Evolutionary conservation across 1,140 invertebrate genomes (phyloP), one percentile per base, ranked within the genome.

Genomic region (Microvelia longipes): DNA sequence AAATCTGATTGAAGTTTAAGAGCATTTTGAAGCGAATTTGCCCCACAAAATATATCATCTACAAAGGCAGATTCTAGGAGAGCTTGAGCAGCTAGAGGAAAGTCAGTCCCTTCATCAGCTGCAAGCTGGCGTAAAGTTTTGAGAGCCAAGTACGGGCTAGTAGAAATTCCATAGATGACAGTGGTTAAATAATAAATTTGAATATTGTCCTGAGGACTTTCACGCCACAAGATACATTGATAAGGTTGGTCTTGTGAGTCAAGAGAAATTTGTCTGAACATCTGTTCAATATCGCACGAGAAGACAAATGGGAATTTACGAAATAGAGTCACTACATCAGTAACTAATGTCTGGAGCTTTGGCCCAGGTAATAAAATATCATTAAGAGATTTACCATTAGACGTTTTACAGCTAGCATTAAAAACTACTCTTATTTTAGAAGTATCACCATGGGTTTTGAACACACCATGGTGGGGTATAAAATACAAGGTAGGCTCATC

Each of bases 11-110:
- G 70, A 15, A 74, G 24, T 63, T 71, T 19, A 14, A 69, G 25
- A 27, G 75, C 75, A 60, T 69, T 68, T 64, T 72, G 30, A 29
- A 72, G 67, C 27, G 24, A 28, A n/a, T 69, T 70, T 19, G 74
- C 73, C 26, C 80, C 79, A 28, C 76, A 75, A 1, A 82, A 68
- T 27, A 79, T 68, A 73, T 83, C 80, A 70, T 83, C 81, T 2
- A 82, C 76, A 72, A 81, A 83, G 69, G 80, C 80, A 71, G 79
- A 76, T 27, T 72, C 74, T 30, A 30, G 25, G 25, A 80, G 76
- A n/a, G 75, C 71, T 30, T 74, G 64, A 66, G 73, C 64, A 61
- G 73, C 76, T 15, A 63, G 35, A 29, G 77, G 74, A 75, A 71
- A 77, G 0, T 68, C 67, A 1, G 65, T 11, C 28, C 50, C 72